Evolutionary conservation across 2,888 invertebrate genomes (phyloP), one percentile per base, ranked within the genome.

Genomic region (Patella depressa): DNA sequence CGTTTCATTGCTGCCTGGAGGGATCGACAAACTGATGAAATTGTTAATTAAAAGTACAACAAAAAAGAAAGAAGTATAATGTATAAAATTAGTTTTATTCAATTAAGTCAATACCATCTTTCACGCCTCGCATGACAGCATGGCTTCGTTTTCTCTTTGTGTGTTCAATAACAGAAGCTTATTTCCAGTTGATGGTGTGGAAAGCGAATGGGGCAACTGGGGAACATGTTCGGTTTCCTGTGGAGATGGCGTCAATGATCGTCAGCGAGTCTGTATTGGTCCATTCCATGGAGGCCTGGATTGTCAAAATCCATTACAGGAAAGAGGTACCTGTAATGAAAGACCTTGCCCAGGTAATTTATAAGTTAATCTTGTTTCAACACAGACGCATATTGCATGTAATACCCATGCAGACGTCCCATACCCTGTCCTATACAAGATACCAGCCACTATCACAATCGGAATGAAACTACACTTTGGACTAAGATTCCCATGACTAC

Each of bases 161-260:
- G 7, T 65, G 65, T 59, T 59, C n/a, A 59, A 59, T 59, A 59
- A 59, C 59, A 59, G 9, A 19, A 59, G n/a, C 59, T 59, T 59
- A 59, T 59, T 59, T 65, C 65, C 24, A 65, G 65, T 65, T 65
- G 12, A 65, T 65, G 65, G 65, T 24, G 24, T 65, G 11, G 88
- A 84, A 81, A 79, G 55, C 54, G 11, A 69, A n/a, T 89, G 89
- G 89, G 77, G 82, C 45, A 57, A 76, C 11, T 89, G 88, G 89
- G 80, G 78, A 24, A 53, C 73, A 7, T 89, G 89, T 75, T 80
- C 83, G 73, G 79, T 83, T 65, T 84, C 84, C 2, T 89, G 89
- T 82, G 88, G 85, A 12, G 81, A 81, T 7, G 89, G 89, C 9
- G 78, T 78, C 59, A 85, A 85, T 81, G 77, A 76, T 76, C 74